Percentiles rank a stretch among this genome's conserved stretches.
phyloP scores from a whole-genome alignment of 53 echinoderm and acorn worm species.

The Henricia sp. region DNA sequence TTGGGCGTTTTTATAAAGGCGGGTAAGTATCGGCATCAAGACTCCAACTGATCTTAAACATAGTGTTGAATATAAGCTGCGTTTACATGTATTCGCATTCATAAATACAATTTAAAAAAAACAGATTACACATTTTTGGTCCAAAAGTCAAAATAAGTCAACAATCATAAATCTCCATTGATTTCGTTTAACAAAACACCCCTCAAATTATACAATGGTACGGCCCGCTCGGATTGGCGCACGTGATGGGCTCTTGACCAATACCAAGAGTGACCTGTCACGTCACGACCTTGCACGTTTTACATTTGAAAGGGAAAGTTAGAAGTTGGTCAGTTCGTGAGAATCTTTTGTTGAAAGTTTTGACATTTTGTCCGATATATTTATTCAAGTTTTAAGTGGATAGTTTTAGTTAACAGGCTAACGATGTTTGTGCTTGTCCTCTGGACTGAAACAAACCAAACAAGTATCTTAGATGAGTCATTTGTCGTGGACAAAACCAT shows the following conservation, averaged over 20 bases:
- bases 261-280: neutral
- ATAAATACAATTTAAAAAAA: neutral
- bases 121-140: constrained; percentile 8
- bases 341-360: neutral
- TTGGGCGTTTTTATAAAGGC: constrained; percentile 4
- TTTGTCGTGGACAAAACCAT: constrained; percentile 26
- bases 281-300: neutral
- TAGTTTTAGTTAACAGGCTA: neutral
- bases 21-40: constrained; percentile 2
- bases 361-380: constrained; percentile 1
- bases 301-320: constrained; percentile 16
- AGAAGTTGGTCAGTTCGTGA: constrained; percentile 3
- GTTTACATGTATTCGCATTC: neutral
- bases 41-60: constrained; percentile 4
- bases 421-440: constrained; percentile 24
- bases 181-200: constrained; percentile 2
- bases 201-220: constrained; percentile 2
- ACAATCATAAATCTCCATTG: neutral
- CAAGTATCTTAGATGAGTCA: constrained; percentile 13
- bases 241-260: neutral
- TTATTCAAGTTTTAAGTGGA: neutral
- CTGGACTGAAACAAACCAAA: constrained; percentile 33
- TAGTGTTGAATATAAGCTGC: neutral
- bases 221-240: constrained; percentile 4
- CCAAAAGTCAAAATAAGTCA: constrained; percentile 8